Conservation (phyloP, 2,113 vertebrate species). For the Chascanopsetta lugubris region DNA sequence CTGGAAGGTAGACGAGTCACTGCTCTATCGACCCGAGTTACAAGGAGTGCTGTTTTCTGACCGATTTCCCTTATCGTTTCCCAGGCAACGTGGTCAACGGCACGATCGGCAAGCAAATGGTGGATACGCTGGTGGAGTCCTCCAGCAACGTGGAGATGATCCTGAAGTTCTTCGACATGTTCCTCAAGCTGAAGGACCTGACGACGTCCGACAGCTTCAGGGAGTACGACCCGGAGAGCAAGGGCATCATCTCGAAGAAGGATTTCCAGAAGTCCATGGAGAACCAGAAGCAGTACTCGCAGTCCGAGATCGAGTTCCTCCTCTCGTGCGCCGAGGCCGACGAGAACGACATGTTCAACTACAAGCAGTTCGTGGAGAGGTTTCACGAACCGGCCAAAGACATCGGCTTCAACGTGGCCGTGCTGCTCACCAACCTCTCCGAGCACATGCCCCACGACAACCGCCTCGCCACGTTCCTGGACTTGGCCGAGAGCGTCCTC, state of each 20-base stretch:
- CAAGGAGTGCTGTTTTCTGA: slow-evolving; percentile 16
- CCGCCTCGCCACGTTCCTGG: slow-evolving; percentile 90
- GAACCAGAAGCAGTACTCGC: slow-evolving; percentile 96
- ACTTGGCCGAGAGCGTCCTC: slow-evolving; percentile 93
- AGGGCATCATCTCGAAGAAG: slow-evolving; percentile 96
- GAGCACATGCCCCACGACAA: slow-evolving; percentile 97
- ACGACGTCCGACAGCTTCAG: slow-evolving; percentile 95
- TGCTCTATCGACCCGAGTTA: slow-evolving; percentile 11
- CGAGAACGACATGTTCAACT: slow-evolving; percentile 98
- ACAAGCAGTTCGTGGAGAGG: slow-evolving; percentile 93
- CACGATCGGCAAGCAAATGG: slow-evolving; percentile 99
- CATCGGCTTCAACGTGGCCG: slow-evolving; percentile 97
- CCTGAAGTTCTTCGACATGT: slow-evolving; percentile 99
- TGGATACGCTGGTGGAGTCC: slow-evolving; percentile 96
- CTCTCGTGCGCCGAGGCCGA: slow-evolving; percentile 95
- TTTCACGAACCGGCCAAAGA: slow-evolving; percentile 98
- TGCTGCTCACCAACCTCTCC: slow-evolving; percentile 93
- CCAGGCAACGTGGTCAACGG: slow-evolving; percentile 98
- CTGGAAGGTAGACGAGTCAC: slow-evolving; percentile 88
- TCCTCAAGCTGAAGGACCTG: slow-evolving; percentile 97
- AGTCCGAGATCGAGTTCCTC: slow-evolving; percentile 95
- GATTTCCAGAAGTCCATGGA: slow-evolving; percentile 99
- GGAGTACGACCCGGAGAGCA: slow-evolving; percentile 91
- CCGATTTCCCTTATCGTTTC: not conserved
- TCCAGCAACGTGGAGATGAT: slow-evolving; percentile 99